Conservation (phyloP, 2,113 vertebrate genomes). For the Actenoides lindsayi region DNA sequence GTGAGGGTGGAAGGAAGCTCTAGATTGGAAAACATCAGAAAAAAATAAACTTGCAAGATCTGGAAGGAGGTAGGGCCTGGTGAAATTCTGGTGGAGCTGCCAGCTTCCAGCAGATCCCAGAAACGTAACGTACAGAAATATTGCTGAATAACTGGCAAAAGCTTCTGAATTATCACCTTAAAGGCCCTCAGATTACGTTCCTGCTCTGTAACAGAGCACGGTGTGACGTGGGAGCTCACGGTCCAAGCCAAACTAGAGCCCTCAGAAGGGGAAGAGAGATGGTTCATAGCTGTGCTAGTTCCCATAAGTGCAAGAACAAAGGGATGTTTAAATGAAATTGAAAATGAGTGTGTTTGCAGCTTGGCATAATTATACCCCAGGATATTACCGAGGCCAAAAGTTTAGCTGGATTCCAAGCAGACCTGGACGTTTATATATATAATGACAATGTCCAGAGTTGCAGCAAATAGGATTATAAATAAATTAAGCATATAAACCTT, state of each 20-base stretch:
- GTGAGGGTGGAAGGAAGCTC: not conserved
- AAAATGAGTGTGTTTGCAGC: not conserved
- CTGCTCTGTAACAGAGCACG: not conserved
- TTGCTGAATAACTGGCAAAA: not conserved
- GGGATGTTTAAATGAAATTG: conserved; percentile 16
- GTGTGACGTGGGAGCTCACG: not conserved
- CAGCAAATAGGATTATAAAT: conserved; percentile 64
- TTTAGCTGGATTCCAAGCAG: conserved; percentile 32
- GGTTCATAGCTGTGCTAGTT: not conserved
- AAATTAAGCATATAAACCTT: conserved; percentile 56
- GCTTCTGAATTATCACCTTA: not conserved
- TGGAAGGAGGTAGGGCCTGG: not conserved
- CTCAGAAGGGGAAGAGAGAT: not conserved
- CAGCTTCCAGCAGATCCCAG: not conserved
- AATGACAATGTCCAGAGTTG: conserved; percentile 34
- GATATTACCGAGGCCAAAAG: conserved; percentile 13
- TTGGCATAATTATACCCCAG: not conserved
- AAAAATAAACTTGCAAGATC: not conserved
- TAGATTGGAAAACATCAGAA: not conserved
- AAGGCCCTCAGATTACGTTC: not conserved
- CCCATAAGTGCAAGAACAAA: not conserved
- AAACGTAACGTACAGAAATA: not conserved
- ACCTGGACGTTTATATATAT: not conserved
- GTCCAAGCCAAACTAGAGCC: not conserved
- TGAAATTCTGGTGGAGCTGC: not conserved